Conservation (phyloP, 2,888 invertebrate species). For the Colletes collaris region DNA sequence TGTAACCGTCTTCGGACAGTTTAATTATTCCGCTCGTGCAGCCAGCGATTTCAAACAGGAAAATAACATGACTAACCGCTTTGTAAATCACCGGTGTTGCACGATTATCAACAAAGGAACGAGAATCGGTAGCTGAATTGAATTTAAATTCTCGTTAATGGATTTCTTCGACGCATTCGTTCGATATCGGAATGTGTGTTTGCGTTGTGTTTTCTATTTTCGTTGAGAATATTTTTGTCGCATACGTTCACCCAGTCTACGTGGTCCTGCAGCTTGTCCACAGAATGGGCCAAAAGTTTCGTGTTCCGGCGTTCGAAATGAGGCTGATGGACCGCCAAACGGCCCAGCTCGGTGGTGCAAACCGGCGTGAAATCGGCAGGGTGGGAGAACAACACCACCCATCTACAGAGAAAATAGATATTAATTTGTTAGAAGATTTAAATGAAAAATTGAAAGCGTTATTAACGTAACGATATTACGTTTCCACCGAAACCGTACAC, state of each 20-base stretch:
- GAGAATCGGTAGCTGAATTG: no score
- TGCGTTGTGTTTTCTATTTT: background rate
- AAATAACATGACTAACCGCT: background rate
- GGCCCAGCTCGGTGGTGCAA: slow-evolving; percentile 93
- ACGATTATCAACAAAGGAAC: no score
- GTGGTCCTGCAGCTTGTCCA: slow-evolving; percentile 90
- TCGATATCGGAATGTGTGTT: background rate
- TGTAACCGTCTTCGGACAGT: no score
- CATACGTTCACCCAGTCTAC: slow-evolving; percentile 89
- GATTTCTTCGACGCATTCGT: background rate
- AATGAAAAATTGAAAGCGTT: no score
- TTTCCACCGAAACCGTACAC: no score
- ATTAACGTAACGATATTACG: no score
- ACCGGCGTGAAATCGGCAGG: slow-evolving; percentile 96
- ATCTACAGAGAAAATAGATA: slow-evolving; percentile 83
- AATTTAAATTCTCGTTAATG: background rate
- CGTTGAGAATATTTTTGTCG: slow-evolving; percentile 46
- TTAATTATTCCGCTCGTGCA: no score
- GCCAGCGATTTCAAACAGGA: background rate
- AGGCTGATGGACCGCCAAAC: slow-evolving; percentile 88
- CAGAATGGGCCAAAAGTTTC: slow-evolving; percentile 92
- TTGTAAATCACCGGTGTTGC: no score
- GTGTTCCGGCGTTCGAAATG: slow-evolving; percentile 89
- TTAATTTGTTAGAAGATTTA: no score
- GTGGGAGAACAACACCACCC: slow-evolving; percentile 95